Conservation (phyloP, 2,797 vertebrate species). For the Chaenodraco wilsoni region DNA sequence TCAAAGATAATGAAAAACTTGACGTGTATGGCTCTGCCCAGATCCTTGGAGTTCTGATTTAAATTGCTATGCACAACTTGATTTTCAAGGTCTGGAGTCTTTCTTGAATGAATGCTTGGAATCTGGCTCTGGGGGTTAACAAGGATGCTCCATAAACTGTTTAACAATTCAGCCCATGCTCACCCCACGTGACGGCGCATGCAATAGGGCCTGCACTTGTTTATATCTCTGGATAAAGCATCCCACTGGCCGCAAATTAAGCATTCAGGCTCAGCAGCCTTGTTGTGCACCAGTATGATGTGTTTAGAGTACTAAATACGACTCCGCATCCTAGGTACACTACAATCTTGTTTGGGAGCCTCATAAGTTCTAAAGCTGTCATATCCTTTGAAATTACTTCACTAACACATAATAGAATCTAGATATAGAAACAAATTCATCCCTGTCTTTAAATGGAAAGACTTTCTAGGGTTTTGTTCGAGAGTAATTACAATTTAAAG, state of each 20-base stretch:
- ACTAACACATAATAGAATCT: constrained; percentile 38
- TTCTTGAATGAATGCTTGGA: constrained; percentile 75
- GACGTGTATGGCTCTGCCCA: constrained; percentile 35
- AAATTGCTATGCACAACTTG: constrained; percentile 77
- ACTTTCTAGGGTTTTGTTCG: neutral
- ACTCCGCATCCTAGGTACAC: constrained; percentile 65
- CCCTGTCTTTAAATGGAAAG: constrained; percentile 22
- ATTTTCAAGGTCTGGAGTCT: constrained; percentile 75
- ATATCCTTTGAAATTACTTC: constrained; percentile 64
- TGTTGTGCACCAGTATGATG: constrained; percentile 81
- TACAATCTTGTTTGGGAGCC: constrained; percentile 71
- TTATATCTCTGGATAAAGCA: constrained; percentile 81
- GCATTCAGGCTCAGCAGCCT: constrained; percentile 81
- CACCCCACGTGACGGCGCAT: constrained; percentile 77
- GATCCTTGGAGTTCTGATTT: constrained; percentile 71
- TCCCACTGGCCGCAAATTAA: constrained; percentile 84
- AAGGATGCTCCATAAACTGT: constrained; percentile 73
- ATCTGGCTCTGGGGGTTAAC: constrained; percentile 82
- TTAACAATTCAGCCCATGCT: constrained; percentile 80
- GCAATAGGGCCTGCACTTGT: constrained; percentile 80
- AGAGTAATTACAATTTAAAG: constrained; percentile 25
- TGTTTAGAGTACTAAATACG: constrained; percentile 78
- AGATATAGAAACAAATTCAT: constrained; percentile 39
- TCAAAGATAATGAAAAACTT: constrained; percentile 68
- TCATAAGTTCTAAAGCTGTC: constrained; percentile 66